phyloP scores from a whole-genome alignment of 2,888 invertebrate species.

The Cephus nigrinus region DNA sequence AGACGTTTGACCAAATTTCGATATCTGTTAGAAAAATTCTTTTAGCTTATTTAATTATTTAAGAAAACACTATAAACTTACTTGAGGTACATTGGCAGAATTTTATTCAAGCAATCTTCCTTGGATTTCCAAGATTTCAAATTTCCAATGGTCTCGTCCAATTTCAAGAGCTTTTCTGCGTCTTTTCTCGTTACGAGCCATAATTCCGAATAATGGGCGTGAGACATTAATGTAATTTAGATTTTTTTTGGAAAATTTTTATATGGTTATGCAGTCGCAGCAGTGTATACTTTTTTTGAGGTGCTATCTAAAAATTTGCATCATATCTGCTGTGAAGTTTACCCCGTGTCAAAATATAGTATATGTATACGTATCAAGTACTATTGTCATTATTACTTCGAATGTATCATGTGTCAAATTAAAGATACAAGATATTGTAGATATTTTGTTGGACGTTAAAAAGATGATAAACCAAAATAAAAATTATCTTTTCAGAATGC shows the following conservation, averaged over 20 bases:
- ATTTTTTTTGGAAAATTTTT: constrained; percentile 15
- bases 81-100: constrained; percentile 50
- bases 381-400: background rate
- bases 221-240: constrained; percentile 42
- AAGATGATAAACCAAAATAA: background rate
- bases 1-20: constrained; percentile 58
- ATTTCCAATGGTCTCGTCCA: constrained; percentile 38
- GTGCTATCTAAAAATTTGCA: background rate
- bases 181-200: constrained; percentile 49
- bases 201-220: constrained; percentile 42
- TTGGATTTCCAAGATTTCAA: constrained; percentile 14
- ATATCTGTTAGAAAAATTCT: constrained; percentile 42
- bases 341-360: background rate
- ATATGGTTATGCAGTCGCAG: background rate
- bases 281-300: background rate
- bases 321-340: background rate
- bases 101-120: constrained; percentile 28
- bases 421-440: background rate
- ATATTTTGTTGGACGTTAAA: background rate
- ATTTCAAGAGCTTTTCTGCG: constrained; percentile 39
- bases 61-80: constrained; percentile 11
- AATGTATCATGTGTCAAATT: background rate
- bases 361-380: background rate
- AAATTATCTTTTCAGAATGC: constrained; percentile 47
- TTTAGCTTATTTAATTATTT: background rate